Evolutionary conservation across 1,140 invertebrate species (phyloP).

Genomic region (Parasteatoda tepidariorum): DNA sequence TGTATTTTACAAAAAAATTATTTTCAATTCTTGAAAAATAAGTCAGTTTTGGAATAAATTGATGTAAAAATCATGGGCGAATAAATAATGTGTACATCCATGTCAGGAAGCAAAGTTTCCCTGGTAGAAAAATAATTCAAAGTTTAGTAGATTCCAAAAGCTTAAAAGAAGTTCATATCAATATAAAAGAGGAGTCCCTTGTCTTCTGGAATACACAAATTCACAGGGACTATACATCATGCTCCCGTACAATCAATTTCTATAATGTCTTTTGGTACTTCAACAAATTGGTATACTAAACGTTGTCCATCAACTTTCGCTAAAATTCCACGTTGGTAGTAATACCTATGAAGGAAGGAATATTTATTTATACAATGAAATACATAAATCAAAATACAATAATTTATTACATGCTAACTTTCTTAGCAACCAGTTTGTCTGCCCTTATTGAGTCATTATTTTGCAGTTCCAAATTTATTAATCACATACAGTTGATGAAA

Average conservation of each 20-base stretch:
- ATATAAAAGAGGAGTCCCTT: neutral
- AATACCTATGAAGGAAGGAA: constrained; percentile 78
- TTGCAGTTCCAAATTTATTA: no score
- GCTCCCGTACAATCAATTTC: constrained; percentile 76
- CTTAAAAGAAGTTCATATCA: neutral
- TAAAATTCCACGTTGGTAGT: constrained; percentile 98
- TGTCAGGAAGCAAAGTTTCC: constrained; percentile 46
- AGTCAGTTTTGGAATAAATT: constrained; percentile 11
- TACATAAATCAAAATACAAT: no score
- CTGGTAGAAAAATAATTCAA: constrained; percentile 58
- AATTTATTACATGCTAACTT: no score
- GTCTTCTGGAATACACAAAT: constrained; percentile 25
- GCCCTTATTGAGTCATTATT: no score
- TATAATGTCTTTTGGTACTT: constrained; percentile 97
- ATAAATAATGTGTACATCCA: constrained; percentile 54
- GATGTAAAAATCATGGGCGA: constrained; percentile 56
- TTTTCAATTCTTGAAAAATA: constrained; percentile 26
- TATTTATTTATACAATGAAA: no score
- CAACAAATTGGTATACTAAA: constrained; percentile 99
- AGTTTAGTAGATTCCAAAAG: constrained; percentile 29
- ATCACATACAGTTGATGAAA: no score
- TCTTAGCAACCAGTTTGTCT: no score
- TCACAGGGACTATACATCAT: constrained; percentile 28
- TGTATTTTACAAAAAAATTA: constrained; percentile 37
- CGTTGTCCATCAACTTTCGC: constrained; percentile 99